Evolutionary conservation across 2,888 invertebrate species (phyloP), one percentile per base, ranked within the genome.

Genomic region (Drosophila neotestacea): DNA sequence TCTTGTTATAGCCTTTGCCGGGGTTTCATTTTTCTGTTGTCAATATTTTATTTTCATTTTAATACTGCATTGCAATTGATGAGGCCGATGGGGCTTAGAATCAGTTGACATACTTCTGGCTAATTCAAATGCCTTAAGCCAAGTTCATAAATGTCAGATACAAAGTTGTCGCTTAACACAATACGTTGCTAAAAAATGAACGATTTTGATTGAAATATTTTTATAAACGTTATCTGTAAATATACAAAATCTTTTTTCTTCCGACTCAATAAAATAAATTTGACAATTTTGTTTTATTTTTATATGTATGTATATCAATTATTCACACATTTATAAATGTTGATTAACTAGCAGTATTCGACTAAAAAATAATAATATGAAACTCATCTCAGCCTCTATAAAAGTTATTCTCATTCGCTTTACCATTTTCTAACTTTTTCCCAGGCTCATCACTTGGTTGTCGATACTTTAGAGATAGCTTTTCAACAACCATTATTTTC

Each of bases 401-500:
- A 38, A 5, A 9, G 13, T 16, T 28, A 7, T 46, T 28, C 48
- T 34, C 48, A 16, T 16, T 32, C 4, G 6, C 22, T 4, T 34
- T 1, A 3, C n/a, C 11, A 7, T n/a, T 50, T 22, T 7, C 6
- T 22, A 50, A 50, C 30, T 7, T 6, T 22, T 69, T 70, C 50
- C 70, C 55, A 70, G 32, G 42, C 69, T 34, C 13, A 16, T 11
- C 16, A 44, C 1, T n/a, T 44, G 1, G 11, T 11, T 6, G 10
- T 28, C 22, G 13, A 16, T 30, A 44, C 44, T 39, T 47, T 28
- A 11, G 27, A 32, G 30, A 42, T 32, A 34, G 38, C 47, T 47
- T 54, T 41, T 56, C 47, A 32, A 47, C 52, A n/a, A 32, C 48
- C 64, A 77, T 77, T 77, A 62, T 56, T 77, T 77, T 75, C 34